Evolutionary conservation across 2,888 invertebrate genomes (phyloP).

Genomic region (Eupithecia vulgata): DNA sequence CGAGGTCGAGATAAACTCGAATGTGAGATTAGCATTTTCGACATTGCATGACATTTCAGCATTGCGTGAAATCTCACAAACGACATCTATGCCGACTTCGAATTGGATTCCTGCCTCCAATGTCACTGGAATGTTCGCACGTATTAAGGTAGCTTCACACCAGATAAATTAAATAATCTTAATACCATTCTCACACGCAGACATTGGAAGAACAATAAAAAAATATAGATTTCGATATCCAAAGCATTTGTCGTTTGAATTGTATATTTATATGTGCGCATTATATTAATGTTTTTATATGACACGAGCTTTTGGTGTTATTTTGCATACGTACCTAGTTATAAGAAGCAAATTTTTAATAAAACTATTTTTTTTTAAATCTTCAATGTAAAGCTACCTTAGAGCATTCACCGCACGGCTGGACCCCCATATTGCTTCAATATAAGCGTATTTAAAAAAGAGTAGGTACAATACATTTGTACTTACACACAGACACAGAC

Average conservation of each 20-base stretch:
- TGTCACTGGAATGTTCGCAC: conserved; percentile 77
- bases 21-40: conserved; percentile 10
- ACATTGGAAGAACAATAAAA: background rate
- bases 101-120: conserved; percentile 14
- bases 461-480: conserved; percentile 78
- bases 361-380: background rate
- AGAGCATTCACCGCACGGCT: conserved; percentile 60
- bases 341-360: background rate
- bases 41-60: conserved; percentile 11
- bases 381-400: conserved; percentile 14
- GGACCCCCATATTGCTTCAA: conserved; percentile 53
- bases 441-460: conserved; percentile 45
- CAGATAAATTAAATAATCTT: background rate
- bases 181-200: background rate
- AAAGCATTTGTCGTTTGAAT: background rate
- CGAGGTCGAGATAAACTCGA: conserved; percentile 3
- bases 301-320: background rate
- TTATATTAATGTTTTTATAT: background rate
- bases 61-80: conserved; percentile 14
- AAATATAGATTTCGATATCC: background rate
- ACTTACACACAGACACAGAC: conserved; percentile 76
- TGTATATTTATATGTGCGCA: conserved; percentile 1
- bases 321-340: background rate
- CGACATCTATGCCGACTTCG: conserved; percentile 19
- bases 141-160: conserved; percentile 35